Conservation (phyloP, 64 coral and sea anemone species). For the Platygyra sinensis region DNA sequence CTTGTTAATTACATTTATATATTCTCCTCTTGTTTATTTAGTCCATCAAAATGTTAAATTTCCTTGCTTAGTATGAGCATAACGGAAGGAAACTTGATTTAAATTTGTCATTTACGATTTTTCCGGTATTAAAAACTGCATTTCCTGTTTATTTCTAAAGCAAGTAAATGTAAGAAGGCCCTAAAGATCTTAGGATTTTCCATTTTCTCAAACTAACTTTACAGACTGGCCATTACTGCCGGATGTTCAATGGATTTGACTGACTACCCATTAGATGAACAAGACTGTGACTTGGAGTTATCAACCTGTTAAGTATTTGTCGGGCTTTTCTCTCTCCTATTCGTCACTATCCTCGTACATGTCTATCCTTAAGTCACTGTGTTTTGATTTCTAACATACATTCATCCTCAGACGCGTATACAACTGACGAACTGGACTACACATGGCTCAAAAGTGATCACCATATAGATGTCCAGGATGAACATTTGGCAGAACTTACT, state of each 20-base stretch:
- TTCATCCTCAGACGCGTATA: not conserved
- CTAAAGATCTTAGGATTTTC: no score
- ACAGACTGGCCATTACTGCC: conserved; percentile 46
- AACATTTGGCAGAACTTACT: conserved; percentile 4
- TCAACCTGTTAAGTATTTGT: conserved; percentile 17
- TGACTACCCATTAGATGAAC: conserved; percentile 60
- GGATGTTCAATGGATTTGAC: conserved; percentile 54
- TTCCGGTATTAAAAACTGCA: no score
- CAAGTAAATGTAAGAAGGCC: no score
- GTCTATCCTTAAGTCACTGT: not conserved
- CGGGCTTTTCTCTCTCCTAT: no score
- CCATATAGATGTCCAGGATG: not conserved
- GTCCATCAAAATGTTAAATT: no score
- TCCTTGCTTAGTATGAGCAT: no score
- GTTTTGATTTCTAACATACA: not conserved
- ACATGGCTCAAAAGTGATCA: not conserved
- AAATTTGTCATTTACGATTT: no score
- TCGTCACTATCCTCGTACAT: no score
- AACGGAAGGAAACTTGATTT: no score
- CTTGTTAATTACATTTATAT: no score
- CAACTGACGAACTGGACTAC: not conserved
- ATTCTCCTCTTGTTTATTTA: no score
- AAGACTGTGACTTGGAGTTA: conserved; percentile 21
- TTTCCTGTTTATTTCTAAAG: no score
- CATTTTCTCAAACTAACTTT: not conserved